Conservation (phyloP, 1,140 invertebrate genomes). For the Himalopsyche phryganea region DNA sequence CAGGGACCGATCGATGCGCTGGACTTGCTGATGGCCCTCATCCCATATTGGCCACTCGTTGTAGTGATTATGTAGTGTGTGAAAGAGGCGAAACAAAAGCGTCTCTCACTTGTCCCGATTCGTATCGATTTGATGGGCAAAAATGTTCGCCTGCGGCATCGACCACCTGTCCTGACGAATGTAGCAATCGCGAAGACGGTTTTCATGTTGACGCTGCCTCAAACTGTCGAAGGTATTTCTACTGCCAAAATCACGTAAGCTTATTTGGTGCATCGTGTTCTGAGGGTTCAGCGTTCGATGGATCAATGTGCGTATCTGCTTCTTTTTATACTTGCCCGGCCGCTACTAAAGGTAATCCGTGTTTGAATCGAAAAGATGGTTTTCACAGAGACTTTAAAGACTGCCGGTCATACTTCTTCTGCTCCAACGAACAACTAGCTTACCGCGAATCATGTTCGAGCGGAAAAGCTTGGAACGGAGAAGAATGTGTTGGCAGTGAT, state of each 20-base stretch:
- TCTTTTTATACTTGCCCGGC: conserved; percentile 42
- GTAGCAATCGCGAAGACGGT: conserved; percentile 49
- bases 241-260: conserved; percentile 47
- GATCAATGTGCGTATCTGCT: conserved; percentile 44
- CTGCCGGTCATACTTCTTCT: conserved; percentile 45
- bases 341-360: conserved; percentile 41
- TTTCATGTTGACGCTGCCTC: conserved; percentile 56
- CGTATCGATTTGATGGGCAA: conserved; percentile 22
- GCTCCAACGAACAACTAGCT: conserved; percentile 41
- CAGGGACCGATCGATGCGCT: conserved; percentile 23
- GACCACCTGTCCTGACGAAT: conserved; percentile 42
- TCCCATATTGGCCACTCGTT: conserved; percentile 41
- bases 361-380: conserved; percentile 44
- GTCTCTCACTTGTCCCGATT: conserved; percentile 20
- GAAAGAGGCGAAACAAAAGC: conserved; percentile 25
- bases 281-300: conserved; percentile 45
- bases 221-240: conserved; percentile 58
- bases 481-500: conserved; percentile 37
- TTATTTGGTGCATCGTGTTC: conserved; percentile 52
- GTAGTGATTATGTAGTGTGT: conserved; percentile 35
- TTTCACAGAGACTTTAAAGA: conserved; percentile 45
- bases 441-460: conserved; percentile 40
- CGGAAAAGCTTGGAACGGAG: conserved; percentile 44
- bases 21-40: conserved; percentile 33
- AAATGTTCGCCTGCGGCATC: conserved; percentile 22